Evolutionary conservation across 2,113 vertebrate genomes (phyloP), one percentile per base, ranked within the genome.

Genomic region (Strix aluco): DNA sequence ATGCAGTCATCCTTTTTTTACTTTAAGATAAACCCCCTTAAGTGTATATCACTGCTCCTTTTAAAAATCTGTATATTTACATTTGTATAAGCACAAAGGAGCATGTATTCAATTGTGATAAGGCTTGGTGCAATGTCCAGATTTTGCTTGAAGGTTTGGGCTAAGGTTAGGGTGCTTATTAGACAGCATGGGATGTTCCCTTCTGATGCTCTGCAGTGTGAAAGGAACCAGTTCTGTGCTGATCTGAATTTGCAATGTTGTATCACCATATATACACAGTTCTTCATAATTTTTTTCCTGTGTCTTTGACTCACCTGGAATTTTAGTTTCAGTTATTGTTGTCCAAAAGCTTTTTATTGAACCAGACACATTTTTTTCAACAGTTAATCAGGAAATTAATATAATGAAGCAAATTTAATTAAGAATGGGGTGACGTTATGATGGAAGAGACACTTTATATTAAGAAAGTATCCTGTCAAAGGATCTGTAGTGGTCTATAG

Each of bases 161-260:
- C 54, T 46, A 4, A 65, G 18, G 29, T 79, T 83, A 21, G 29
- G 34, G 14, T 32, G 47, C 12, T 57, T 57, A 19, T 14, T 44
- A n/a, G 71, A 15, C 32, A 59, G 16, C 49, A 10, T 10, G 36
- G 65, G 32, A 6, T 4, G 1, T 46, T 69, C 47, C 27, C 15
- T 81, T 67, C 52, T 36, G 10, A 15, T 49, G n/a, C 74, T 63
- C 9, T 51, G 14, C 69, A 44, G 10, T 0, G 1, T 47, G 67
- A 38, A 72, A 72, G 16, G 38, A 36, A 15, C 26, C 34, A 13
- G 18, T 54, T 77, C 49, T 69, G n/a, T n/a, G 38, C 32, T 29
- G 57, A 66, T 0, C 27, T 80, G 38, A 5, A 52, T 58, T 92
- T 77, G 14, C 40, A 9, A 0, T 0, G 2, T 49, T 57, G 2